Evolutionary conservation across 2,113 vertebrate species (phyloP).

Genomic region (Corythoichthys intestinalis): DNA sequence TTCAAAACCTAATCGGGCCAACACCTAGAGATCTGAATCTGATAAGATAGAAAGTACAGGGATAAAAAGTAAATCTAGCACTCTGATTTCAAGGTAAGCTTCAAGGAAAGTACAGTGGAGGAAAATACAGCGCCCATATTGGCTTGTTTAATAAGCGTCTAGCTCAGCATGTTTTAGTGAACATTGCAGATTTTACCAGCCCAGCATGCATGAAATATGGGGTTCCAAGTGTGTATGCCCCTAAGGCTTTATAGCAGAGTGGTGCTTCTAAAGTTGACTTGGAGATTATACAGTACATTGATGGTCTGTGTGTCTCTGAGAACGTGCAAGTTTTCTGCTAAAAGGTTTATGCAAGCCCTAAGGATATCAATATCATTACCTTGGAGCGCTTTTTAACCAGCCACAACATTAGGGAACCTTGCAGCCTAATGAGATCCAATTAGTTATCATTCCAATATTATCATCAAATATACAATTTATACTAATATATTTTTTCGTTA

Average conservation of each 20-base stretch:
- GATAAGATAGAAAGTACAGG: background rate
- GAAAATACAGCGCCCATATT: background rate
- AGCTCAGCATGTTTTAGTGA: background rate
- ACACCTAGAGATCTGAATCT: background rate
- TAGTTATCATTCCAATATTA: too few species aligned
- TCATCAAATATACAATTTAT: too few species aligned
- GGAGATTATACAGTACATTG: conserved; percentile 19
- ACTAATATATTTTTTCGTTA: too few species aligned
- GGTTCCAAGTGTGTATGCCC: conserved; percentile 9
- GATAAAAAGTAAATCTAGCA: background rate
- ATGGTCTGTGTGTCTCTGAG: conserved; percentile 9
- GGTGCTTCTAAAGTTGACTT: conserved; percentile 26
- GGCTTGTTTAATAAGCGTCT: background rate
- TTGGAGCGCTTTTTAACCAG: background rate
- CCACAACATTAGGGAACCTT: background rate
- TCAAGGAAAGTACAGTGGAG: background rate
- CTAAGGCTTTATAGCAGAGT: conserved; percentile 6
- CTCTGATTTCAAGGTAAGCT: background rate
- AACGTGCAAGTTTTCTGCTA: conserved; percentile 2
- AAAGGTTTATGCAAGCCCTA: conserved; percentile 3
- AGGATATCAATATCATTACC: background rate
- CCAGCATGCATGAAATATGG: conserved; percentile 8
- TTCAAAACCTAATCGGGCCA: background rate
- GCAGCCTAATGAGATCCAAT: background rate
- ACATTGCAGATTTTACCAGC: conserved; percentile 10